A percentile compares a stretch with the other conserved stretches of the same genome.
These are phyloP conservation scores for Hipposideros larvatus DNA, from an alignment of 2,797 vertebrate species.

Conservation along the genomic window DNA sequence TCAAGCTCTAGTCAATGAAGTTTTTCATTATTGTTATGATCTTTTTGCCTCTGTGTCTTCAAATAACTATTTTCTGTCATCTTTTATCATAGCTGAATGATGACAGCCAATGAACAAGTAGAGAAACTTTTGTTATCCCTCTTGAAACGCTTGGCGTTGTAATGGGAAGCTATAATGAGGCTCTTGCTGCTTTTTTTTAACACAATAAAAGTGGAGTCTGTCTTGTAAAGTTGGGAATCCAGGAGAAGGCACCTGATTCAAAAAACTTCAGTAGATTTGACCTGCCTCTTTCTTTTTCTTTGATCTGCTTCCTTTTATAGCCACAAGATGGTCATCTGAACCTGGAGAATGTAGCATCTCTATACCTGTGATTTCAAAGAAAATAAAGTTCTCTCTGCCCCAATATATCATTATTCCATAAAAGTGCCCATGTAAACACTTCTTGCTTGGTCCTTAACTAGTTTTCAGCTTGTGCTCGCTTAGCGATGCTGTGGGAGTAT, in stretches of 20 bases:
- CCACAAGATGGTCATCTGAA: neutral
- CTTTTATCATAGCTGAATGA: constrained; percentile 53
- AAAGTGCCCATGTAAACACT: neutral
- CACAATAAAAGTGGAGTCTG: constrained; percentile 13
- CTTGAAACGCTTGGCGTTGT: constrained; percentile 46
- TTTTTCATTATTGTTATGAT: constrained; percentile 15
- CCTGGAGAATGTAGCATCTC: neutral
- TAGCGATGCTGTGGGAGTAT: neutral
- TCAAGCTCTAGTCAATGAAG: neutral
- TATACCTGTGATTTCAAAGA: neutral
- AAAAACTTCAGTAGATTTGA: neutral
- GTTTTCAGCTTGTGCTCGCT: neutral
- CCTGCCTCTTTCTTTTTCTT: neutral
- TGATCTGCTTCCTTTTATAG: neutral
- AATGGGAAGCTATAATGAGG: neutral
- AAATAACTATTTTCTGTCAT: constrained; percentile 33
- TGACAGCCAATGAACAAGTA: neutral
- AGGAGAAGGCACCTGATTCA: neutral
- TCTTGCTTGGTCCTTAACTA: neutral
- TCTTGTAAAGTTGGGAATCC: neutral
- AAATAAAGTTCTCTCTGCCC: neutral
- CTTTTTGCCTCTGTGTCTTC: neutral
- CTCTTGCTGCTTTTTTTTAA: neutral
- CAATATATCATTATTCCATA: neutral
- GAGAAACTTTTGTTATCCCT: neutral